These are phyloP conservation scores for Sphaeridia pumilis DNA, from an alignment of 2,888 invertebrate genomes.

Conservation along the genomic window DNA sequence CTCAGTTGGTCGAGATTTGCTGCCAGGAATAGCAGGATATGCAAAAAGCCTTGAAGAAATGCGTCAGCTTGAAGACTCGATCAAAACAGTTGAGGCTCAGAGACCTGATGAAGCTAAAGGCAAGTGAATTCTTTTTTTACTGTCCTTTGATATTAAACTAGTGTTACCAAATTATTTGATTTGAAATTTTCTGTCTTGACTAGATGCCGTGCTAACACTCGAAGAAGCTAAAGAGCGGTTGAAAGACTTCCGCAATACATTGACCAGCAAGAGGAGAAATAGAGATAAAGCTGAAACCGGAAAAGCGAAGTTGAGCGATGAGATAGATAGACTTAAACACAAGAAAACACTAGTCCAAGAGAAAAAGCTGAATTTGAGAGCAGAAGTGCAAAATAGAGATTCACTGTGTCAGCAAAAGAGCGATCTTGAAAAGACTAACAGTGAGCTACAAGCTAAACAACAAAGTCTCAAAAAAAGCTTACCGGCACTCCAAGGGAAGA, in stretches of 20 bases:
- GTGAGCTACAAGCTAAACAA: constrained; percentile 31
- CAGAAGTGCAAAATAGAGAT: constrained; percentile 35
- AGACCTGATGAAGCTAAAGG: constrained; percentile 37
- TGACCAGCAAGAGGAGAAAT: constrained; percentile 46
- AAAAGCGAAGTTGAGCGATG: constrained; percentile 47
- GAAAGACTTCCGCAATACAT: constrained; percentile 43
- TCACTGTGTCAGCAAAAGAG: constrained; percentile 39
- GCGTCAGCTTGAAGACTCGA: constrained; percentile 43
- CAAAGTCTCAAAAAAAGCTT: constrained; percentile 44
- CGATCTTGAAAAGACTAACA: constrained; percentile 31
- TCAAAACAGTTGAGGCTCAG: constrained; percentile 41
- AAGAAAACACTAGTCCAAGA: constrained; percentile 53
- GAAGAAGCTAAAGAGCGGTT: constrained; percentile 48
- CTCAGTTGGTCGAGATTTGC: constrained; percentile 46
- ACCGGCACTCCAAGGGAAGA: constrained; percentile 41
- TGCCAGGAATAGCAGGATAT: constrained; percentile 62
- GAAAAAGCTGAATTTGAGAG: constrained; percentile 41
- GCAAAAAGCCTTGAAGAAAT: constrained; percentile 50
- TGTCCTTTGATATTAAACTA: too few relatives aligned
- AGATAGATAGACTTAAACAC: constrained; percentile 49
- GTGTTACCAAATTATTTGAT: neutral
- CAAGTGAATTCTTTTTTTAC: too few relatives aligned
- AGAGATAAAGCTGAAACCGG: constrained; percentile 43
- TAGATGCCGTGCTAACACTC: constrained; percentile 39
- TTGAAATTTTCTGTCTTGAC: neutral